A percentile compares a stretch with the other conserved stretches of the same genome.
phyloP scores from a whole-genome alignment of 2,797 vertebrate genomes.

The Hipposideros larvatus region DNA sequence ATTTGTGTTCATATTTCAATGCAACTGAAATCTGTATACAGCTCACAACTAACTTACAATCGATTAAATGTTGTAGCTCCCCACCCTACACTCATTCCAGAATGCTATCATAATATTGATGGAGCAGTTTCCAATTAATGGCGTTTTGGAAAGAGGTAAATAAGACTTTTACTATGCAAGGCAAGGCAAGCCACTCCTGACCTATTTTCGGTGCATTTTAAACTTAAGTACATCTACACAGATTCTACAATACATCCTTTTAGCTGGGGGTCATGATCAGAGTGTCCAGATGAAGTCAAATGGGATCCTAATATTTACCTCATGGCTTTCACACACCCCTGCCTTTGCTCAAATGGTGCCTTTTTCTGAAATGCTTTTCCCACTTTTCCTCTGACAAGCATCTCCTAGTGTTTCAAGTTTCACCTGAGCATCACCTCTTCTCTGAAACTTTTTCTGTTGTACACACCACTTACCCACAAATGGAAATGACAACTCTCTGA shows the following conservation, averaged over 20 bases:
- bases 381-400: not conserved
- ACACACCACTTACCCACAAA: not conserved
- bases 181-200: not conserved
- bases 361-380: not conserved
- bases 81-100: fast-evolving
- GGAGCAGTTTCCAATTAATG: not conserved
- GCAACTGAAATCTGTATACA: not conserved
- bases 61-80: not conserved
- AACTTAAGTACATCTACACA: not conserved
- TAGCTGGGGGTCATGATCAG: not conserved
- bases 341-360: not conserved
- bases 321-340: fast-evolving
- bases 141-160: not conserved
- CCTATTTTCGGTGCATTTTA: not conserved
- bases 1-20: not conserved
- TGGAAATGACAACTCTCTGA: not conserved
- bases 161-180: not conserved
- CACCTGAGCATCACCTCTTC: not conserved
- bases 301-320: not conserved
- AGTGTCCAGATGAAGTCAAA: not conserved
- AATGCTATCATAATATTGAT: not conserved
- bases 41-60: not conserved
- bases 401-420: not conserved
- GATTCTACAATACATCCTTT: not conserved
- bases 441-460: not conserved